Conservation (phyloP, 2,888 invertebrate genomes). For the Apantesis nais region DNA sequence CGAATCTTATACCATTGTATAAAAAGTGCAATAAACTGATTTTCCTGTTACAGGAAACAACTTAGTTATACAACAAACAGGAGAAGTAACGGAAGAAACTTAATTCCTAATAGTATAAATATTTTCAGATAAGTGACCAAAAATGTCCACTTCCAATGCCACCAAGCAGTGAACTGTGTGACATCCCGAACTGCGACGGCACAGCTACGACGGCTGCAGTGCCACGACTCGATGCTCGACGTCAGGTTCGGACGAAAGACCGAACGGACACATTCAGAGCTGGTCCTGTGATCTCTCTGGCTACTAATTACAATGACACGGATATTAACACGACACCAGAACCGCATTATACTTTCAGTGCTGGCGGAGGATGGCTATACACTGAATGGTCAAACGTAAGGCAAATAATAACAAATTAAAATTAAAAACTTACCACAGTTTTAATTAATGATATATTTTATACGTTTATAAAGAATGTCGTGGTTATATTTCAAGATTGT, state of each 20-base stretch:
- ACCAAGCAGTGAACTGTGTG: slow-evolving; percentile 71
- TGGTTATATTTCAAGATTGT: no score
- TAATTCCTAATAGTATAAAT: not conserved
- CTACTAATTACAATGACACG: slow-evolving; percentile 66
- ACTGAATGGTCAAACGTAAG: slow-evolving; percentile 86
- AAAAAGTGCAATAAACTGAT: not conserved
- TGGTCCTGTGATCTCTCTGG: slow-evolving; percentile 72
- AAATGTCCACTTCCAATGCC: slow-evolving; percentile 82
- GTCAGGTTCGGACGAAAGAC: slow-evolving; percentile 74
- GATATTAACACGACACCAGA: slow-evolving; percentile 63
- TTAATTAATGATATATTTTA: not conserved
- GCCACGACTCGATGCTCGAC: slow-evolving; percentile 71
- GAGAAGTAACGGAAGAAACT: not conserved
- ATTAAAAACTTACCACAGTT: not conserved
- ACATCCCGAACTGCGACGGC: slow-evolving; percentile 78
- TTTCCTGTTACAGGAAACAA: not conserved
- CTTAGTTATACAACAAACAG: not conserved
- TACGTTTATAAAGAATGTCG: not conserved
- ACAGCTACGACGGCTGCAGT: slow-evolving; percentile 58
- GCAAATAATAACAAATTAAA: not conserved
- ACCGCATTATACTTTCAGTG: slow-evolving; percentile 69
- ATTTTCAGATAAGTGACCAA: slow-evolving; percentile 76
- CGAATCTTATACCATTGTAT: not conserved
- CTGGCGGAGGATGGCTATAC: slow-evolving; percentile 84
- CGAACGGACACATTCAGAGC: slow-evolving; percentile 74